These are phyloP conservation scores for Sylvilagus bachmani DNA, from an alignment of 2,113 vertebrate species.

Conservation along the genomic window DNA sequence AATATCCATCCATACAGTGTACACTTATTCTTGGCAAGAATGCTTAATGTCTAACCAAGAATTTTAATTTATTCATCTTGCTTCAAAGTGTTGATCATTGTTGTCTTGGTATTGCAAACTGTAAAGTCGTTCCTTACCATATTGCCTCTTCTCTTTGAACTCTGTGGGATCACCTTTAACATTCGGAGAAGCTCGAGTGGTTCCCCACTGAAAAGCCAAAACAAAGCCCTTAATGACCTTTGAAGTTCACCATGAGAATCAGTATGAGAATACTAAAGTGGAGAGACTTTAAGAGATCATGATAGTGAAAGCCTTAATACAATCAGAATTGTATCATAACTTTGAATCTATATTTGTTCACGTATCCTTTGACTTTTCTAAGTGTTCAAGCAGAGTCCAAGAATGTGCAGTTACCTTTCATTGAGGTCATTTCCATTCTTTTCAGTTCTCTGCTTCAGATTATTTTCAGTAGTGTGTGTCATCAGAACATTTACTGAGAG, in stretches of 20 bases:
- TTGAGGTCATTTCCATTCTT: slow-evolving; percentile 76
- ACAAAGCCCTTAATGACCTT: slow-evolving; percentile 72
- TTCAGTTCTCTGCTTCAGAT: slow-evolving; percentile 75
- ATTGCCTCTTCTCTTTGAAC: slow-evolving; percentile 74
- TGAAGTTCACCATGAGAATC: slow-evolving; percentile 47
- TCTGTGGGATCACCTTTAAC: slow-evolving; percentile 80
- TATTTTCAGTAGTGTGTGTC: slow-evolving; percentile 66
- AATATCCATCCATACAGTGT: slow-evolving; percentile 76
- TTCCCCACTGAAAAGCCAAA: slow-evolving; percentile 83
- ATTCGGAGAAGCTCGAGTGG: slow-evolving; percentile 75
- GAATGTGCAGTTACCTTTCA: slow-evolving; percentile 77
- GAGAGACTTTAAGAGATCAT: slow-evolving; percentile 75
- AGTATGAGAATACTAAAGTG: slow-evolving; percentile 69
- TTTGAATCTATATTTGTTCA: slow-evolving; percentile 71
- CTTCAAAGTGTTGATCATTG: slow-evolving; percentile 85
- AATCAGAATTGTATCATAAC: slow-evolving; percentile 82
- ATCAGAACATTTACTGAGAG: slow-evolving; percentile 57
- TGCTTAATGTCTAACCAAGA: slow-evolving; percentile 83
- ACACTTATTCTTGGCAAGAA: slow-evolving; percentile 76
- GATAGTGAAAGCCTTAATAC: slow-evolving; percentile 88
- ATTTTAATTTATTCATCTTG: slow-evolving; percentile 87
- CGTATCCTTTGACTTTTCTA: slow-evolving; percentile 76
- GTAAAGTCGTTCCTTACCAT: slow-evolving; percentile 66
- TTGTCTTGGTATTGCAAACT: slow-evolving; percentile 83
- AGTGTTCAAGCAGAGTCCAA: slow-evolving; percentile 81